Evolutionary conservation across 2,797 vertebrate genomes (phyloP).

Genomic region (Coilia nasus): DNA sequence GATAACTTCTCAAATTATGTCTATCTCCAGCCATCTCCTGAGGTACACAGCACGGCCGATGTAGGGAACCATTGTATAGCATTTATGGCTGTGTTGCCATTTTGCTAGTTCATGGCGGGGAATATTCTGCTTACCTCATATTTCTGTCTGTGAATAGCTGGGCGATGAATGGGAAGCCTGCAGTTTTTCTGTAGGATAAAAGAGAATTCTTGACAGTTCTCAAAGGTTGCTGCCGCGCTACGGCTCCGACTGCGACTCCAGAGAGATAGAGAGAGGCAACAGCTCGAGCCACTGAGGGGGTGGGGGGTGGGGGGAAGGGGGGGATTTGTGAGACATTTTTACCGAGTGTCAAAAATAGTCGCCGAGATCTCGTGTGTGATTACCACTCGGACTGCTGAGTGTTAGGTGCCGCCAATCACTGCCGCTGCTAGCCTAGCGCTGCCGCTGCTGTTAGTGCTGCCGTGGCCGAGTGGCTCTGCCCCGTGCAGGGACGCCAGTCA

Average conservation of each 20-base stretch:
- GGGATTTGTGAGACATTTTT: background rate
- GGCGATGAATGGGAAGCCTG: conserved; percentile 55
- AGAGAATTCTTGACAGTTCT: conserved; percentile 38
- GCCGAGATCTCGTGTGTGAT: too few relatives aligned
- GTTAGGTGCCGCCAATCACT: too few relatives aligned
- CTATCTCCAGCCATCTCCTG: background rate
- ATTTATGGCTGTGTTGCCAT: conserved; percentile 46
- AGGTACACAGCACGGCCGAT: background rate
- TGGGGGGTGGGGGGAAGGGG: background rate
- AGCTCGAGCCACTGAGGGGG: background rate
- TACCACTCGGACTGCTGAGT: too few relatives aligned
- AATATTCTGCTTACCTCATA: conserved; percentile 53
- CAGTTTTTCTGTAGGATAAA: conserved; percentile 54
- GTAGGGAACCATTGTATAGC: background rate
- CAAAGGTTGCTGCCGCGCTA: conserved; percentile 36
- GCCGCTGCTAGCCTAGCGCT: background rate
- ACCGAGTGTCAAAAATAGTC: background rate
- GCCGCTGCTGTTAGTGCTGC: background rate
- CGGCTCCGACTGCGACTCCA: background rate
- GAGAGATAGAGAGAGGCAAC: background rate
- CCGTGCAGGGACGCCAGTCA: background rate
- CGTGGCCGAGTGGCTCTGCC: background rate
- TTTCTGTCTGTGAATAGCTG: conserved; percentile 56
- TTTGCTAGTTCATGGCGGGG: conserved; percentile 57
- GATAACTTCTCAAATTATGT: background rate